Evolutionary conservation across 2,113 vertebrate genomes (phyloP), one percentile per base, ranked within the genome.

Genomic region (Mormoops blainvillei): DNA sequence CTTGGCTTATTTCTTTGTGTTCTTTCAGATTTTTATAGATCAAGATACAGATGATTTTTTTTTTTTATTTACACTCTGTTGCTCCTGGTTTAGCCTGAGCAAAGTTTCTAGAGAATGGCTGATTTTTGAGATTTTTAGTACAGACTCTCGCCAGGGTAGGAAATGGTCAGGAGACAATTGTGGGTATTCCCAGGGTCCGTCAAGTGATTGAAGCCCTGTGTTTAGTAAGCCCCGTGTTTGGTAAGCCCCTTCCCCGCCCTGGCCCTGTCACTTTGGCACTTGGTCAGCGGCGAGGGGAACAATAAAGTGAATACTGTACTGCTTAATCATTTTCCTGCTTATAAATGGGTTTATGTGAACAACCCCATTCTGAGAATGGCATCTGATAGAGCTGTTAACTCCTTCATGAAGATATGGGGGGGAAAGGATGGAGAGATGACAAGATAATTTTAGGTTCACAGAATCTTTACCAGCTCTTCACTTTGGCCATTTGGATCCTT

Each of bases 271-370:
- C 89, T 56, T 45, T 77, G 97, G 83, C 90, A 74, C 67, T 56
- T 82, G 87, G 58, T 89, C 68, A 52, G 61, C n/a, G 9, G 74
- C 13, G 63, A 80, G 41, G 43, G 36, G 33, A 93, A 93, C 74
- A 87, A 50, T 93, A 20, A 92, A 77, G 9, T 48, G 76, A 86
- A 77, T 87, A 36, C 58, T 94, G 8, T 45, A 43, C 63, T 18
- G 92, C 94, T 94, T 93, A 92, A 92, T 98, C 92, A 95, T 67
- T 41, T 97, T 87, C 96, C 96, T 94, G 89, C 92, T 50, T 63
- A 24, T 14, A n/a, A n/a, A 54, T 26, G 48, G 91, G 58, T 67
- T 90, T 36, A 1, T 48, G 19, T 54, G 26, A 85, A 70, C 86
- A 84, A 48, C 68, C 90, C 76, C 87, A 45, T 70, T 86, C 80